phyloP scores from a whole-genome alignment of 2,113 vertebrate species.

The Corythornis madagascariensis region DNA sequence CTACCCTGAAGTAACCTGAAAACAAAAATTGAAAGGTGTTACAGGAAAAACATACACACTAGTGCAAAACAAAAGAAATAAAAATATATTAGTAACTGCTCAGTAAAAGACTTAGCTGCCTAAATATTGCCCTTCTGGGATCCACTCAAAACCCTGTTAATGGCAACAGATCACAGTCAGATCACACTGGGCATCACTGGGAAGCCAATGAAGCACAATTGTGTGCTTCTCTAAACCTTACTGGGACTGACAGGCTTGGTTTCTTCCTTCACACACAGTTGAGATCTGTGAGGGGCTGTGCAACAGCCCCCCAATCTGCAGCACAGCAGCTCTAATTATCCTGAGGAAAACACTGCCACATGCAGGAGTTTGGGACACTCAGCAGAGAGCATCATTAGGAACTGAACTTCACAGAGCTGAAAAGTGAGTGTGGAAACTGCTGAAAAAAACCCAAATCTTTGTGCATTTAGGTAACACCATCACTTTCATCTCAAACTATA shows the following conservation, averaged over 20 bases:
- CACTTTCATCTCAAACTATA: neutral
- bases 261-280: neutral
- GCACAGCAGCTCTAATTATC: neutral
- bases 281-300: neutral
- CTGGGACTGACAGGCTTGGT: neutral
- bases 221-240: neutral
- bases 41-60: too few relatives aligned
- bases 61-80: too few relatives aligned
- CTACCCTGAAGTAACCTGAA: too few relatives aligned
- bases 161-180: too few relatives aligned
- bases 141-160: too few relatives aligned
- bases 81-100: too few relatives aligned
- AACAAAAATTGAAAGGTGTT: too few relatives aligned
- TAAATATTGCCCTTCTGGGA: too few relatives aligned
- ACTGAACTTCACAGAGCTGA: neutral
- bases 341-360: neutral
- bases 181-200: neutral
- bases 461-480: neutral
- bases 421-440: neutral
- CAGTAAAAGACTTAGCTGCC: too few relatives aligned
- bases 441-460: neutral
- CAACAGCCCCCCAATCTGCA: neutral
- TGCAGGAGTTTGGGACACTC: neutral
- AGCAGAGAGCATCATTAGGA: neutral
- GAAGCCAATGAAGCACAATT: neutral